Percentiles rank a stretch among this genome's conserved stretches.
phyloP scores from a whole-genome alignment of 1,140 invertebrate species.

The Hyles euphorbiae region DNA sequence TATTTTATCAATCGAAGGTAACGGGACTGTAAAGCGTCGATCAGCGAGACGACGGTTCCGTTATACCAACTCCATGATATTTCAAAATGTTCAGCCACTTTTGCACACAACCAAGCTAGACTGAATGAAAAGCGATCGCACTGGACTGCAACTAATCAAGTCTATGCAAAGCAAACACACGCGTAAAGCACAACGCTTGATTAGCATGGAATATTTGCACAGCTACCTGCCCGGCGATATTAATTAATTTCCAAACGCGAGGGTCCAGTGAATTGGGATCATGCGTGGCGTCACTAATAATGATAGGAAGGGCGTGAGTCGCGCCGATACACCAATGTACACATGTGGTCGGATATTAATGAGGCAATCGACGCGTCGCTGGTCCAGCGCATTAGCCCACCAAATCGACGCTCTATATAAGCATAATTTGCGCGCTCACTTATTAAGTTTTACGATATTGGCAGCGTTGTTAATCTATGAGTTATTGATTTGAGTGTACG shows the following conservation, averaged over 20 bases:
- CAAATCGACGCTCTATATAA: slow-evolving; percentile 17
- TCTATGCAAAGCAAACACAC: background rate
- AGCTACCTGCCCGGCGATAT: slow-evolving; percentile 8
- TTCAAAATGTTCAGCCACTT: no score
- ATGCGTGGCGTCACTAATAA: slow-evolving; percentile 15
- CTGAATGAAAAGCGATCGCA: no score
- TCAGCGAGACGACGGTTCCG: no score
- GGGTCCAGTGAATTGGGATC: slow-evolving; percentile 9
- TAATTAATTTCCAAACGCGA: slow-evolving; percentile 16
- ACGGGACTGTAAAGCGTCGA: no score
- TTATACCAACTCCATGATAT: no score
- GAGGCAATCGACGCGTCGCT: slow-evolving; percentile 43
- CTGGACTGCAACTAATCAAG: no score
- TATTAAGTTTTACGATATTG: slow-evolving; percentile 45
- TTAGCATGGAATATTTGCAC: background rate
- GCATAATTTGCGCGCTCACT: slow-evolving; percentile 24
- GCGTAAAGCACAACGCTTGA: background rate
- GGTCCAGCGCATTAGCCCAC: slow-evolving; percentile 43
- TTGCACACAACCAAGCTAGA: no score
- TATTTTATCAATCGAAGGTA: no score
- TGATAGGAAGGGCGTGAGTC: slow-evolving; percentile 19
- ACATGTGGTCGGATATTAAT: slow-evolving; percentile 54
- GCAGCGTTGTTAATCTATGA: background rate
- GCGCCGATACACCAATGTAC: slow-evolving; percentile 22
- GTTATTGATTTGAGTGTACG: slow-evolving; percentile 6